These are phyloP conservation scores for Trichomalopsis sarcophagae DNA, from an alignment of 1,140 invertebrate species.

Conservation along the genomic window DNA sequence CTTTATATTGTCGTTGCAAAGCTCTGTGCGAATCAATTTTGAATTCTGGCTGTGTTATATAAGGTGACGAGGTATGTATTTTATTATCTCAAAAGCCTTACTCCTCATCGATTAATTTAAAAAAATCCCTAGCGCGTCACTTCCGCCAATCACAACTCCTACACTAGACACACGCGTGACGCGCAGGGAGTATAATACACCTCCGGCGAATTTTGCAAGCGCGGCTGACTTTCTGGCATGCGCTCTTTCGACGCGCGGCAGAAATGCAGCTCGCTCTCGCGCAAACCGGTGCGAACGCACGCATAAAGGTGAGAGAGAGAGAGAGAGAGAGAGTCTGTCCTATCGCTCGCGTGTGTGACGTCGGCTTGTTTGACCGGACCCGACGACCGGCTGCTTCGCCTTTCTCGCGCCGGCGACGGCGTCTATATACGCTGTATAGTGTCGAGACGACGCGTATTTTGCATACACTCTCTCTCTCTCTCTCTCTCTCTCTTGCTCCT, in stretches of 20 bases:
- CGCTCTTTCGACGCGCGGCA: neutral
- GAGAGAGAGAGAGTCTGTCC: constrained; percentile 1
- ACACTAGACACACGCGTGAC: neutral
- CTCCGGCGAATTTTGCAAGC: neutral
- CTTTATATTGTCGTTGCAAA: neutral
- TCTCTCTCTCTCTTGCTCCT: neutral
- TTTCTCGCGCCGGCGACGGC: neutral
- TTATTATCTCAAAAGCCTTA: no score
- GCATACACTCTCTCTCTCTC: neutral
- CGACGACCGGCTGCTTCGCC: constrained; percentile 20
- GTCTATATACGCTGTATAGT: neutral
- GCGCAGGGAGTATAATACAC: neutral
- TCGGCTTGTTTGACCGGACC: constrained; percentile 57
- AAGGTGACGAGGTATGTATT: no score
- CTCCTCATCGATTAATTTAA: neutral
- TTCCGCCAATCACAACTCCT: neutral
- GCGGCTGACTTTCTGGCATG: constrained; percentile 28
- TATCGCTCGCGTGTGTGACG: constrained; percentile 21
- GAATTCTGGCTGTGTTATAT: no score
- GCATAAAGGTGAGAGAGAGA: neutral
- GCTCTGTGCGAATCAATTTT: neutral
- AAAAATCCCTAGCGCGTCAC: neutral
- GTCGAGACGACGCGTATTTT: constrained; percentile 1
- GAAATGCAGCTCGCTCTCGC: constrained; percentile 12
- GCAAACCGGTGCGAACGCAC: neutral